Evolutionary conservation across 2,888 invertebrate genomes (phyloP).

Genomic region (Rhabditophanes sp.): DNA sequence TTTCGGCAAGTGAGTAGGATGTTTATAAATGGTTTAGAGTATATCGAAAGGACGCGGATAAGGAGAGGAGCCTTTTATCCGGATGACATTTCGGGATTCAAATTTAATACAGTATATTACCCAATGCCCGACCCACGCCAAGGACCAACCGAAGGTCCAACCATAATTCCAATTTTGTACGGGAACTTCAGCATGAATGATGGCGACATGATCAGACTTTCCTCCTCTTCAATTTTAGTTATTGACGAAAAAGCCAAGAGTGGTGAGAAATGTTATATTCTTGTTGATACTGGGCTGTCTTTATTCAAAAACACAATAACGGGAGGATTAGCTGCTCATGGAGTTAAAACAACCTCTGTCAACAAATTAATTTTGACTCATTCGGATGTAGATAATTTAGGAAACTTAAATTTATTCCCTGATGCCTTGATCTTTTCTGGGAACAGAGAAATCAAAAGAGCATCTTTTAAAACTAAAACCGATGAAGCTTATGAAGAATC

Average conservation of each 20-base stretch:
- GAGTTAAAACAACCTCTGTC: constrained; percentile 8
- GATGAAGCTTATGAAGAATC: too few species aligned
- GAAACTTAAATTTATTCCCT: constrained; percentile 13
- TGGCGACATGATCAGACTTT: background rate
- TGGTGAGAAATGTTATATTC: constrained; percentile 11
- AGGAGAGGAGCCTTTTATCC: too few species aligned
- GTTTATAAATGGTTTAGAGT: too few species aligned
- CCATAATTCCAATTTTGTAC: constrained; percentile 7
- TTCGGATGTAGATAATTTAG: constrained; percentile 9
- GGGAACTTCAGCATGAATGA: constrained; percentile 4
- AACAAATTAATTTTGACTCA: constrained; percentile 11
- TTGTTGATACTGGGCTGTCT: constrained; percentile 12
- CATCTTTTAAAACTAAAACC: background rate
- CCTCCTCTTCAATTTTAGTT: background rate
- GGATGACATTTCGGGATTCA: too few species aligned
- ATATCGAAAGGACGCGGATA: too few species aligned
- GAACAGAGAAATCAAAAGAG: constrained; percentile 9
- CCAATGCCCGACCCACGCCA: constrained; percentile 8
- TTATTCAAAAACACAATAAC: constrained; percentile 9
- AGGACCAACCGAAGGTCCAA: constrained; percentile 5
- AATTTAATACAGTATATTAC: constrained; percentile 8
- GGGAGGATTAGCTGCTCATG: constrained; percentile 10
- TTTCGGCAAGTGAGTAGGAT: too few species aligned
- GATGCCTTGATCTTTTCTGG: constrained; percentile 9
- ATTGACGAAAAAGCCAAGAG: background rate